A percentile compares a stretch with the other conserved stretches of the same genome.
Evolutionary conservation across 2,797 vertebrate genomes (phyloP).

Genomic region (Setipinna tenuifilis): DNA sequence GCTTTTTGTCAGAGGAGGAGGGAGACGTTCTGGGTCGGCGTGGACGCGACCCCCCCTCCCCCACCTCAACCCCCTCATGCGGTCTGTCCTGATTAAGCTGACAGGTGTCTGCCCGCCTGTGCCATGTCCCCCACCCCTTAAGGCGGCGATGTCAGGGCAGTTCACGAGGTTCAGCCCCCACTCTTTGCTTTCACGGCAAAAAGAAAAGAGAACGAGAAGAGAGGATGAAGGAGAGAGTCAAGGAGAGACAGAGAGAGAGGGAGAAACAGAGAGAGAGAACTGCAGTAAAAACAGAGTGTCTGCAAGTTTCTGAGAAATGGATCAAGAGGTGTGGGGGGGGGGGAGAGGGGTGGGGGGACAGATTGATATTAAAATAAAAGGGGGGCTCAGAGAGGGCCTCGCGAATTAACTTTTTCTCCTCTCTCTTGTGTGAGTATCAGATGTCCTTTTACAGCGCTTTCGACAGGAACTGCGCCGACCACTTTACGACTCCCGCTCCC

Average conservation of each 20-base stretch:
- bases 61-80: background rate
- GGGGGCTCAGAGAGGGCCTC: background rate
- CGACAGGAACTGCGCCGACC: background rate
- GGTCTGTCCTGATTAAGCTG: constrained; percentile 35
- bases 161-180: background rate
- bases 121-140: background rate
- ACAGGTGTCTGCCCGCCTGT: constrained; percentile 35
- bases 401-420: background rate
- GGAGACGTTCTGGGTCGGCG: background rate
- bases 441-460: background rate
- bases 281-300: background rate
- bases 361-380: constrained; percentile 14
- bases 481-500: background rate
- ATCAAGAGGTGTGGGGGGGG: background rate
- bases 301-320: background rate
- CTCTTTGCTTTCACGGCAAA: too few relatives aligned
- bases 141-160: background rate
- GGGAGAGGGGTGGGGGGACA: background rate
- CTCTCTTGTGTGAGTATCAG: background rate
- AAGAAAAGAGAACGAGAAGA: background rate
- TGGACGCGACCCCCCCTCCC: background rate
- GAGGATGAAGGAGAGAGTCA: background rate
- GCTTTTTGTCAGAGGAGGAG: background rate
- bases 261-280: background rate
- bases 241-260: background rate